Evolutionary conservation across 2,888 invertebrate genomes (phyloP), one percentile per base, ranked within the genome.

Genomic region (Podotricha telesiphe): DNA sequence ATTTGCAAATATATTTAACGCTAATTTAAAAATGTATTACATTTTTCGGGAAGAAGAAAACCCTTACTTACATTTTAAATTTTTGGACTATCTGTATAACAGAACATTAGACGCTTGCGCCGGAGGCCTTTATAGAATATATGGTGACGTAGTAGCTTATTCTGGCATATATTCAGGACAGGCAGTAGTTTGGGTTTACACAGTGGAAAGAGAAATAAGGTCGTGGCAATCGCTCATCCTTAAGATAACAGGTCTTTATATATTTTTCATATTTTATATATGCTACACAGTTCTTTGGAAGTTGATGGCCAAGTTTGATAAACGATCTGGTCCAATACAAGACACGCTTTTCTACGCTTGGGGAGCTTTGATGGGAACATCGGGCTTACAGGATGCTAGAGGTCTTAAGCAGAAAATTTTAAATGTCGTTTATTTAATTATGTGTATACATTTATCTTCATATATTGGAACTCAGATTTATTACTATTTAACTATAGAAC

Each of bases 91-190:
- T n/a, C 6, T 92, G 1, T 8, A 76, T 2, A 88, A 91, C 71
- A 87, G 85, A 3, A 87, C 82, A 42, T 73, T 91, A 2, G 89
- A 92, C 50, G 75, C 78, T 0, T 84, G 84, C 61, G 88, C 86
- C 10, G 91, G 92, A 0, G 91, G 91, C 0, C 73, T 87, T 0
- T 89, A 87, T 42, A 81, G 86, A 68, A 73, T 85, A 3, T 89
- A 83, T 48, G 88, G 86, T 8, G 80, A 87, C n/a, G 2, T 69
- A 0, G 84, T 91, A 0, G 81, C 79, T 4, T 92, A 91, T 71
- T 89, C 90, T 1, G 91, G 91, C 0, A 68, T 83, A 1, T 91
- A 91, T 66, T 77, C 77, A 0, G 77, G 80, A 19, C 88, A 90
- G 76, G 74, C 77, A 0, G 70, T 87, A 1, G 72, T 82, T 51